These are phyloP conservation scores for Cyrtodaria siliqua DNA, from an alignment of 2,888 invertebrate species.

Conservation along the genomic window DNA sequence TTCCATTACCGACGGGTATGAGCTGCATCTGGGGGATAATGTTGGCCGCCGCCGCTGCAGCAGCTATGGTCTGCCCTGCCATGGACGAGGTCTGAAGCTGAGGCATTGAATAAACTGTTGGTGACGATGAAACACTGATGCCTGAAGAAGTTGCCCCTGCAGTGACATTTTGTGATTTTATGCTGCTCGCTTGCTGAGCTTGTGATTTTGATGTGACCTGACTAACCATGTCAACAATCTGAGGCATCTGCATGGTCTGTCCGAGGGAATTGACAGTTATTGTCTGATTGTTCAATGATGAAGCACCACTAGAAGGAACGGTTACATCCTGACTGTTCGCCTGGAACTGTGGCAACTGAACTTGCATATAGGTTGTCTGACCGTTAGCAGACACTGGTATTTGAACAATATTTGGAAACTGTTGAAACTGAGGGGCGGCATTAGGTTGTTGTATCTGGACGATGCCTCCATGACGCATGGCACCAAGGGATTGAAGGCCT, in stretches of 20 bases:
- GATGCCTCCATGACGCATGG: constrained; percentile 53
- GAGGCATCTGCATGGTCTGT: constrained; percentile 16
- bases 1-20: constrained; percentile 71
- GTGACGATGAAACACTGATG: constrained; percentile 9
- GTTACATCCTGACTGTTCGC: constrained; percentile 39
- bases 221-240: constrained; percentile 32
- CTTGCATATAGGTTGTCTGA: constrained; percentile 97
- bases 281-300: constrained; percentile 10
- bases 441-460: constrained; percentile 82
- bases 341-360: constrained; percentile 92
- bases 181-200: constrained; percentile 76
- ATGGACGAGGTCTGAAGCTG: constrained; percentile 47
- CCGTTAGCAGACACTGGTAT: constrained; percentile 95
- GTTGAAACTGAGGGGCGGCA: constrained; percentile 83
- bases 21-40: constrained; percentile 72
- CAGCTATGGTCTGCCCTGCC: constrained; percentile 67
- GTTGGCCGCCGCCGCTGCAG: constrained; percentile 67
- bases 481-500: constrained; percentile 59
- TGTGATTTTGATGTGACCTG: constrained; percentile 69
- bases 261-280: constrained; percentile 17
- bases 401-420: constrained; percentile 90
- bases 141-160: constrained; percentile 26
- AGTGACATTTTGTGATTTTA: constrained; percentile 7
- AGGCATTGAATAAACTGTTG: constrained; percentile 44
- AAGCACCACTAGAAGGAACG: constrained; percentile 28